Evolutionary conservation across 2,113 vertebrate species (phyloP), one percentile per base, ranked within the genome.

Genomic region (Lophura nycthemera): DNA sequence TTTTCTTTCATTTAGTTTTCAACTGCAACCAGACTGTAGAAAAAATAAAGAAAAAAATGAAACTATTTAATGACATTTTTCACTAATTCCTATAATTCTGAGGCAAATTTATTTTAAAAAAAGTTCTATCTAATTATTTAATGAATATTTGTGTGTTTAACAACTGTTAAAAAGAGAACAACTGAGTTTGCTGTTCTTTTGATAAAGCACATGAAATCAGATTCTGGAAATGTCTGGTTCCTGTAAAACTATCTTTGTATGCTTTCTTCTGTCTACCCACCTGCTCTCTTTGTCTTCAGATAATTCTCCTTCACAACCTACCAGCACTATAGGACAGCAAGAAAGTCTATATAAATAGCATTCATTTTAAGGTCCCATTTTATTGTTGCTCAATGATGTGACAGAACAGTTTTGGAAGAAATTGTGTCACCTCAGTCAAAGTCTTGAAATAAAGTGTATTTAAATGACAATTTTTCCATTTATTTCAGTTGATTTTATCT

Each of bases 401-500:
- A 72, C 25, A 76, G 13, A n/a, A 54, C 82, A 89, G 19, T 92
- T 92, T 86, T 72, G 43, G 69, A 79, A 85, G 29, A 83, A 89
- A 88, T 74, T 67, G 15, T 67, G 15, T 89, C 59, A 73, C 59
- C 27, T 92, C 13, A 30, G 2, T 48, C 32, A 54, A 79, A 40
- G 40, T 54, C 45, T 79, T 91, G 73, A 89, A 91, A 87, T 83
- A 66, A 94, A 74, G 48, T 63, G 59, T 76, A 2, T 89, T 85
- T 85, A 63, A 87, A 70, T 59, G 3, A 32, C 45, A 66, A 6
- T 29, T 94, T 83, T 42, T 20, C 16, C 45, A 42, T 73, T 91
- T n/a, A 85, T 92, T 96, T 92, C 30, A n/a, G 30, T 45, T 59
- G 30, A 29, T n/a, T 85, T 79, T 76, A 25, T 87, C 63, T 86